Evolutionary conservation across 2,797 vertebrate species (phyloP), one percentile per base, ranked within the genome.

Genomic region (Rhyacichthys aspro): DNA sequence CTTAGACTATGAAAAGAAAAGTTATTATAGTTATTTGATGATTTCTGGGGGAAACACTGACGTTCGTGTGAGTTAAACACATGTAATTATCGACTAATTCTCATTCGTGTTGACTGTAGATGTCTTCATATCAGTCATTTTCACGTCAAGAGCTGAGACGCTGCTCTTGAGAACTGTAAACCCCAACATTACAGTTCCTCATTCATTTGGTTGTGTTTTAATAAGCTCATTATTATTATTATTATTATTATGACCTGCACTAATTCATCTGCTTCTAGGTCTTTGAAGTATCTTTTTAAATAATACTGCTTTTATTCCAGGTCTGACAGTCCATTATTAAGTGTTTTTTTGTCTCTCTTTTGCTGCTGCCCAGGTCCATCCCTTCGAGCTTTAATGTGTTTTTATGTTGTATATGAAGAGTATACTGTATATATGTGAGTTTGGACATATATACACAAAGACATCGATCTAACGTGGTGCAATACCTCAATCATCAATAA

Each of bases 341-440:
- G 67, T 48, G 15, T 70, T 15, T 5, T 59, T 12, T 59, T 65
- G 11, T 76, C 28, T 79, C 66, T 82, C 54, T 56, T 79, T 28
- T 41, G 54, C 82, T 85, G 78, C 78, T 81, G 59, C 78, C 63
- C 88, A 87, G 90, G 88, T 61, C 74, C 84, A 72, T 78, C 78
- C 37, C 59, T 55, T 80, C 59, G 2, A 73, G 56, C 76, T 81
- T 78, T 44, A 73, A 32, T 72, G 71, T 81, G 55, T 79, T 14
- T 42, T 7, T 57, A 7, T 87, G 70, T 85, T 76, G 83, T 92
- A 90, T 92, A 91, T 89, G 57, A 70, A 50, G 44, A 74, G 76
- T 91, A 92, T 90, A 92, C 88, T 90, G 91, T 93, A 92, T 93
- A 93, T 92, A 93, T 92, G 91, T 90, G 70, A 81, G 74, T 78